These are phyloP conservation scores for Sebastes vulpes DNA, from an alignment of 2,797 vertebrate genomes.

Conservation along the genomic window DNA sequence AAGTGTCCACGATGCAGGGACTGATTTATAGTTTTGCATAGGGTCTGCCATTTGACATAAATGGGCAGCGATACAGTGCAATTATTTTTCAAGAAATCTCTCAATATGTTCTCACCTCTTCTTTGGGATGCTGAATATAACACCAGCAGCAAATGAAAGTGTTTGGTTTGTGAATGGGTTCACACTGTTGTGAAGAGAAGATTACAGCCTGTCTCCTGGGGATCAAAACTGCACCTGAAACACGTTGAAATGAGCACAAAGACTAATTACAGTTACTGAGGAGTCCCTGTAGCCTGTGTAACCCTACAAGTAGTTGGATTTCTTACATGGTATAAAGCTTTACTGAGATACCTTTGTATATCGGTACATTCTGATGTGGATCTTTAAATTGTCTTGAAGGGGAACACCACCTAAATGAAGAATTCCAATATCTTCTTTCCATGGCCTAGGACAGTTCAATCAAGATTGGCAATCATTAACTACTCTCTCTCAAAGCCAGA, in stretches of 20 bases:
- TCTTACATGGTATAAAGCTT: neutral
- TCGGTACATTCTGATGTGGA: neutral
- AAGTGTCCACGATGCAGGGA: neutral
- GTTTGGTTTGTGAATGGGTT: neutral
- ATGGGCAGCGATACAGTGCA: neutral
- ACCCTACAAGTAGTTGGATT: neutral
- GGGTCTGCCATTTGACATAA: neutral
- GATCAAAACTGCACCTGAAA: neutral
- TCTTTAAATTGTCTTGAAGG: neutral
- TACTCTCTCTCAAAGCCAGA: too few species aligned
- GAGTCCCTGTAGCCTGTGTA: neutral
- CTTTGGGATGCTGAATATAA: neutral
- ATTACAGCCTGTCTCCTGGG: neutral
- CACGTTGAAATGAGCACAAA: neutral
- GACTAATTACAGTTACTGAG: neutral
- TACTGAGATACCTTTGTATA: neutral
- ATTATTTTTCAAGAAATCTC: neutral
- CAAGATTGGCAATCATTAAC: too few species aligned
- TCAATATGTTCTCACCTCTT: neutral
- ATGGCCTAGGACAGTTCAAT: too few species aligned
- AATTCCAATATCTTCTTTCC: too few species aligned
- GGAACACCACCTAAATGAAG: neutral
- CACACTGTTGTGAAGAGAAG: neutral
- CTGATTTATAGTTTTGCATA: neutral
- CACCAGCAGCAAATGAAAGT: neutral